phyloP scores from a whole-genome alignment of 2,888 invertebrate genomes.

The Diplolepis rosae region DNA sequence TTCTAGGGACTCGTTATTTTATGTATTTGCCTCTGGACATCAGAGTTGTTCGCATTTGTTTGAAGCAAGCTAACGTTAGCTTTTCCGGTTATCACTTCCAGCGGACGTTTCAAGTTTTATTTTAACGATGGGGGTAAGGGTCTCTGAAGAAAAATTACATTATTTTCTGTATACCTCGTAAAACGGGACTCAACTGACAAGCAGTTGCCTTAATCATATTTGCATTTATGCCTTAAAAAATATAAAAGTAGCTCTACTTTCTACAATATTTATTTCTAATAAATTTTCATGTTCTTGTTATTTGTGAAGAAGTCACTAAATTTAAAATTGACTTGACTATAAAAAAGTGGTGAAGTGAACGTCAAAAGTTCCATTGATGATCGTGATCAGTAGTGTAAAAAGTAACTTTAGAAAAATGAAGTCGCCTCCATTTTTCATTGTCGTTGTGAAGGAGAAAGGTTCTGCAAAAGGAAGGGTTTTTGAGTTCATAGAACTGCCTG shows the following conservation, averaged over 20 bases:
- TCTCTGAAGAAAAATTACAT: neutral
- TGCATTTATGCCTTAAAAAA: neutral
- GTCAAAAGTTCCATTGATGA: constrained; percentile 11
- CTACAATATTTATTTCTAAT: neutral
- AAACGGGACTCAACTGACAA: neutral
- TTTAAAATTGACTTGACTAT: neutral
- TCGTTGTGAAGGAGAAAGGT: constrained; percentile 32
- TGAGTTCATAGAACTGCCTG: too few relatives aligned
- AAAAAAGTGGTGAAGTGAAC: neutral
- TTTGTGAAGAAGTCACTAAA: neutral
- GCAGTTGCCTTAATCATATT: neutral
- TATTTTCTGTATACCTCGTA: constrained; percentile 10
- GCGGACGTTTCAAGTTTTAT: constrained; percentile 4
- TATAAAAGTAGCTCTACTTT: neutral
- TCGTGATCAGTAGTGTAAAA: constrained; percentile 34
- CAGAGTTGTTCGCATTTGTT: constrained; percentile 15
- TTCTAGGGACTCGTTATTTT: constrained; percentile 13
- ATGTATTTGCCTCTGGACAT: constrained; percentile 8
- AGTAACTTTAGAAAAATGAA: constrained; percentile 50
- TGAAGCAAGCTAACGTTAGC: constrained; percentile 6
- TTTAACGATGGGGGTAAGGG: neutral
- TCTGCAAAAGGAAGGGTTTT: constrained; percentile 40
- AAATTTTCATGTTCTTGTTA: neutral
- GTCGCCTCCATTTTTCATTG: constrained; percentile 53
- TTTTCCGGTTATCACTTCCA: constrained; percentile 21